Conservation (phyloP, 2,888 invertebrate species). For the Junonia oenone region DNA sequence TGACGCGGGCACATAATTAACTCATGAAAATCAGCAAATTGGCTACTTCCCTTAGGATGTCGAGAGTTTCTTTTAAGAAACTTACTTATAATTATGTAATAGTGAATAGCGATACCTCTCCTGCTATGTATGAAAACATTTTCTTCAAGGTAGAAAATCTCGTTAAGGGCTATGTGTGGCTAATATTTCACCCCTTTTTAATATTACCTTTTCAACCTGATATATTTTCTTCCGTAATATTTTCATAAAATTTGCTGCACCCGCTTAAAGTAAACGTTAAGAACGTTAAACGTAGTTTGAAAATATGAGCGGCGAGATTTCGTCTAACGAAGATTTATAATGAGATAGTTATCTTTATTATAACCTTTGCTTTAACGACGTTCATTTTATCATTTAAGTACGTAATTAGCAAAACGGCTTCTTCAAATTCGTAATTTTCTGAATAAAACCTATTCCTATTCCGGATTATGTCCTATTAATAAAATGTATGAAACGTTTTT, state of each 20-base stretch:
- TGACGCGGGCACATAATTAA: no score
- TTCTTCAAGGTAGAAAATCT: slow-evolving; percentile 10
- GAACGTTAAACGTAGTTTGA: slow-evolving; percentile 59
- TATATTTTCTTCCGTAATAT: slow-evolving; percentile 51
- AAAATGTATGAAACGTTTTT: no score
- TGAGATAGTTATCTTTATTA: slow-evolving; percentile 46
- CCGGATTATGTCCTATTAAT: no score
- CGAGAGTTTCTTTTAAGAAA: no score
- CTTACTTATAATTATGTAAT: not conserved
- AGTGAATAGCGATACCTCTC: not conserved
- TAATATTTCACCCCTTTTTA: slow-evolving; percentile 19
- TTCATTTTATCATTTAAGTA: no score
- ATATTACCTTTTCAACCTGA: slow-evolving; percentile 18
- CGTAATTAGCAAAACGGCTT: no score
- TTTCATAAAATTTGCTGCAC: slow-evolving; percentile 59
- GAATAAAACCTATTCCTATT: no score
- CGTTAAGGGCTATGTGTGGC: slow-evolving; percentile 12
- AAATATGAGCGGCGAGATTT: slow-evolving; percentile 61
- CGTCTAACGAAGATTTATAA: slow-evolving; percentile 68
- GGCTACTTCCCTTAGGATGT: no score
- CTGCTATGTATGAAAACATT: not conserved
- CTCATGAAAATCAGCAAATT: no score
- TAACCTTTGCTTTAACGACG: not conserved
- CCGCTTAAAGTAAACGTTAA: slow-evolving; percentile 60
- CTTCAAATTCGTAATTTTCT: no score